These are phyloP conservation scores for Gnathonemus echidnorhynchus DNA, from an alignment of 2,113 vertebrate species.

Conservation along the genomic window DNA sequence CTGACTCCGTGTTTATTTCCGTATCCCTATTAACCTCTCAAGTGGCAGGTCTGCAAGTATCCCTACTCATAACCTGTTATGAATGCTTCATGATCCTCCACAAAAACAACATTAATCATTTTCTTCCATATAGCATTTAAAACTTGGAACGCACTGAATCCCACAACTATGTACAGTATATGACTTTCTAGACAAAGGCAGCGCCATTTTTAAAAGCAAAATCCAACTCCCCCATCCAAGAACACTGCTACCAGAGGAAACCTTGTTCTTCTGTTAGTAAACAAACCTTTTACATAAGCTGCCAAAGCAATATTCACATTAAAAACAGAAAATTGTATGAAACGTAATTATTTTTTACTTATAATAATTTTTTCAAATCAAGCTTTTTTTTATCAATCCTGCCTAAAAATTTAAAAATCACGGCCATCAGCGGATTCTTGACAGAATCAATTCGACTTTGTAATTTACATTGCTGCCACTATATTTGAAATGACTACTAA, in stretches of 20 bases:
- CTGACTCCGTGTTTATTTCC: background rate
- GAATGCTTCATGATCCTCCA: background rate
- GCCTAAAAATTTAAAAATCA: background rate
- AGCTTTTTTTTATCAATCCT: background rate
- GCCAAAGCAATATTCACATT: background rate
- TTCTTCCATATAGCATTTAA: background rate
- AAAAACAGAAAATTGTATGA: background rate
- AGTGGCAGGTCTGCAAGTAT: background rate
- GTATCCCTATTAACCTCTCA: background rate
- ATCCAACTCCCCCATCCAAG: background rate
- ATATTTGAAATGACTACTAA: background rate
- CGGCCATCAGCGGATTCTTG: background rate
- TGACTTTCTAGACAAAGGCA: background rate
- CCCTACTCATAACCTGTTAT: background rate
- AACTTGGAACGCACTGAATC: background rate
- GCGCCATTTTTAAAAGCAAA: background rate
- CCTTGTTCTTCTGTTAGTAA: background rate
- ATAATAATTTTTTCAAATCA: background rate
- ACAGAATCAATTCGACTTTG: background rate
- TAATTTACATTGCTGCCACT: background rate
- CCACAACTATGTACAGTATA: background rate
- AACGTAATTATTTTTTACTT: background rate
- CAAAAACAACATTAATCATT: background rate
- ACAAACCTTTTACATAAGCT: background rate
- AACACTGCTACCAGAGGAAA: background rate